These are phyloP conservation scores for Adelges cooleyi DNA, from an alignment of 1,140 invertebrate genomes.

Conservation along the genomic window DNA sequence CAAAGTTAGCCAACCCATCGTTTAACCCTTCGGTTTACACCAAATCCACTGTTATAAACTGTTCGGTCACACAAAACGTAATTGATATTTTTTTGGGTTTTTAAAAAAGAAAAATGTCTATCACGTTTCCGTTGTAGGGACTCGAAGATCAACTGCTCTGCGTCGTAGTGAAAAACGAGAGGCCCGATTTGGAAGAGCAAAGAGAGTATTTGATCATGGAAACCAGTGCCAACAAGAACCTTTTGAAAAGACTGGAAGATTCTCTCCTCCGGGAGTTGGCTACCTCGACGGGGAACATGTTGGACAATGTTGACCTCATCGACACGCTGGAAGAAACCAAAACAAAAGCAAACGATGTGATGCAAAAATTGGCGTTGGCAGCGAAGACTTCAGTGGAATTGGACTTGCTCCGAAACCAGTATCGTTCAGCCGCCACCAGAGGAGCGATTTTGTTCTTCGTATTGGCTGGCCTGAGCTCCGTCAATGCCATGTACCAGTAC, in stretches of 20 bases:
- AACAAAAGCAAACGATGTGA: conserved; percentile 42
- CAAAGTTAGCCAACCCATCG: conserved; percentile 74
- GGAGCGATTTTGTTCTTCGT: conserved; percentile 84
- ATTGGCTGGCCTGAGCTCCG: conserved; percentile 67
- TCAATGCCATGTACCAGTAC: conserved; percentile 87
- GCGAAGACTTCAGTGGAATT: conserved; percentile 62
- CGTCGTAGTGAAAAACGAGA: conserved; percentile 66
- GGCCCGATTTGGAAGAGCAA: conserved; percentile 75
- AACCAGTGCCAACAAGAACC: conserved; percentile 70
- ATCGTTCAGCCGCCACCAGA: conserved; percentile 64
- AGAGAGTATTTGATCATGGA: conserved; percentile 70
- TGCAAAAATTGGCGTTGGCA: conserved; percentile 59
- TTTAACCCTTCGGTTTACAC: conserved; percentile 74
- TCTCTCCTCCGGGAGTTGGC: conserved; percentile 68
- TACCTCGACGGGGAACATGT: conserved; percentile 75
- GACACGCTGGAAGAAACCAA: conserved; percentile 46
- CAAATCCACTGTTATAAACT: conserved; percentile 80
- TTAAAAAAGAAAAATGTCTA: not conserved
- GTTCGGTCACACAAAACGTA: conserved; percentile 65
- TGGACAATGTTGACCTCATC: conserved; percentile 77
- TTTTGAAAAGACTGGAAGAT: conserved; percentile 70
- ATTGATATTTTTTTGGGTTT: conserved; percentile 11
- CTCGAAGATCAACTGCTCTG: conserved; percentile 79
- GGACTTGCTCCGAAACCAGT: conserved; percentile 66
- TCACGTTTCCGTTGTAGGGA: conserved; percentile 44